Conservation (phyloP, 2,113 vertebrate genomes). For the Boulengeromyrus knoepffleri region DNA sequence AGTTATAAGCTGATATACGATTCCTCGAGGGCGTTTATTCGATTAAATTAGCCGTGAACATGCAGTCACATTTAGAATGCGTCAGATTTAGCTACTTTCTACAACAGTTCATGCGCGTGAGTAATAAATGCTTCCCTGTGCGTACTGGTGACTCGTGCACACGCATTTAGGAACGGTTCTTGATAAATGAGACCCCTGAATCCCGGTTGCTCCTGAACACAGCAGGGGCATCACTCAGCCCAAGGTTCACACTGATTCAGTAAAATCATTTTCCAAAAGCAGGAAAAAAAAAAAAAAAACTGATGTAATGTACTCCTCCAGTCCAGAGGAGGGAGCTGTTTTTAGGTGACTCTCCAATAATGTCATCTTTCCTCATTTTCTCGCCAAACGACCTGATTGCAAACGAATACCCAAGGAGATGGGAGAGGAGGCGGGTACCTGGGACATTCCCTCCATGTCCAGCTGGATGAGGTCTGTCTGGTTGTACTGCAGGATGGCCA, state of each 20-base stretch:
- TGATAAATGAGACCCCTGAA: neutral
- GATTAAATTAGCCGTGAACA: neutral
- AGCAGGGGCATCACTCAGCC: neutral
- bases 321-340: neutral
- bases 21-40: neutral
- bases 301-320: neutral
- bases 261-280: neutral
- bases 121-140: neutral
- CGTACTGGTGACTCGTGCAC: neutral
- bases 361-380: neutral
- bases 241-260: neutral
- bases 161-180: neutral
- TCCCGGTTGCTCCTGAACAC: neutral
- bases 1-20: neutral
- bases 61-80: neutral
- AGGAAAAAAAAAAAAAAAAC: neutral
- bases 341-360: neutral
- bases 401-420: neutral
- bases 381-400: neutral
- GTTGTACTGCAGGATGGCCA: conserved; percentile 90
- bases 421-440: conserved; percentile 55
- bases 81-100: neutral
- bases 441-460: conserved; percentile 98
- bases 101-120: neutral
- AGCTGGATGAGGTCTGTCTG: conserved; percentile 90